These are phyloP conservation scores for Malacosoma neustria DNA, from an alignment of 2,888 invertebrate genomes.

Conservation along the genomic window DNA sequence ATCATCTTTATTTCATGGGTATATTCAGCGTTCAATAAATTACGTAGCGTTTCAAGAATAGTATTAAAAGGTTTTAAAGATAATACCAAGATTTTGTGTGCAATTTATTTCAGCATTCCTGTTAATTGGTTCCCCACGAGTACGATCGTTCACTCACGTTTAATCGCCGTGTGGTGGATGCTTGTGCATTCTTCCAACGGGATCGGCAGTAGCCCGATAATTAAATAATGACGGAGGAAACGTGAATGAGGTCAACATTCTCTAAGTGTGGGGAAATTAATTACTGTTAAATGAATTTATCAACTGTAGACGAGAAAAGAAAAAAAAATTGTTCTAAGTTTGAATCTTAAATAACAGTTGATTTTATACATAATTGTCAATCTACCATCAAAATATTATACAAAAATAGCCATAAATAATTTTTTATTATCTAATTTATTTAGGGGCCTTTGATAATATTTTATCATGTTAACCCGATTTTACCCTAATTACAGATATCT, in stretches of 20 bases:
- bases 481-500: no score
- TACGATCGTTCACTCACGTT: not conserved
- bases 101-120: not conserved
- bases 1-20: no score
- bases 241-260: not conserved
- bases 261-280: not conserved
- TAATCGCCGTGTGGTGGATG: not conserved
- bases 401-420: not conserved
- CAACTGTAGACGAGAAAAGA: no score
- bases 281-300: no score
- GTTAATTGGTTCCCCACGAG: not conserved
- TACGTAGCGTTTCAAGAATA: no score
- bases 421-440: not conserved
- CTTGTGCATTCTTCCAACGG: not conserved
- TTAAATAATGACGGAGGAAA: not conserved
- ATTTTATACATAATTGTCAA: no score
- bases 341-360: no score
- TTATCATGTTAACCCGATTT: no score
- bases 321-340: not conserved
- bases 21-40: no score
- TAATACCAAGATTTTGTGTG: not conserved
- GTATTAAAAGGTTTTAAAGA: no score
- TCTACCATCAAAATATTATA: not conserved
- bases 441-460: no score
- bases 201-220: not conserved